Conservation (phyloP, 2,797 vertebrate genomes). For the Chanos chanos region DNA sequence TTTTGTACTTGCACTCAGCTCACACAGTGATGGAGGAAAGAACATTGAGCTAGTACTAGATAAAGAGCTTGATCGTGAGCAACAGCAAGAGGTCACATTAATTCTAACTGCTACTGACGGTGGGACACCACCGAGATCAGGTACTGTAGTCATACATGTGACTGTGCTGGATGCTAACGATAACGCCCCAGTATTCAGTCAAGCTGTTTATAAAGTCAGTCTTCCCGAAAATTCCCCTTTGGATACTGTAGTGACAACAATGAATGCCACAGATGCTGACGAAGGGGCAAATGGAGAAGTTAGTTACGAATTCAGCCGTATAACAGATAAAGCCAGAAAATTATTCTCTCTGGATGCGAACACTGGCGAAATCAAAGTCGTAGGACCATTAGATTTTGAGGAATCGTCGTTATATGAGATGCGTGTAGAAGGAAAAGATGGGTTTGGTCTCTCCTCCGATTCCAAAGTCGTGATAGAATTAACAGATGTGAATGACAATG, state of each 20-base stretch:
- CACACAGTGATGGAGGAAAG: conserved; percentile 11
- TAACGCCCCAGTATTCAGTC: conserved; percentile 60
- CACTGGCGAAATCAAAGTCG: conserved; percentile 56
- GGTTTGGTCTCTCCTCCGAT: conserved; percentile 56
- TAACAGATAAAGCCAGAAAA: conserved; percentile 43
- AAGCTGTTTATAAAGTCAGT: conserved; percentile 53
- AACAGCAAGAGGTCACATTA: conserved; percentile 36
- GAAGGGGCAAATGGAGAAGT: conserved; percentile 67
- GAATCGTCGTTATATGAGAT: conserved; percentile 56
- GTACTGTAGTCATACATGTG: conserved; percentile 53
- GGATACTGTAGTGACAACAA: conserved; percentile 48
- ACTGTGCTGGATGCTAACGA: conserved; percentile 63
- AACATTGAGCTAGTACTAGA: conserved; percentile 48
- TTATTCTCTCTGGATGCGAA: conserved; percentile 52
- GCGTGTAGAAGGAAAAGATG: conserved; percentile 65
- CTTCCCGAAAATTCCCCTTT: conserved; percentile 57
- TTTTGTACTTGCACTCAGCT: conserved; percentile 41
- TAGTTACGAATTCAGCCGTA: conserved; percentile 60
- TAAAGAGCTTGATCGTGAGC: conserved; percentile 56
- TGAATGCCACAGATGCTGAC: conserved; percentile 61
- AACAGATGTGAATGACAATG: conserved; percentile 70
- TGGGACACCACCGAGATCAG: conserved; percentile 56
- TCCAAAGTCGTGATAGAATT: conserved; percentile 57
- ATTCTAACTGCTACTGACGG: conserved; percentile 58
- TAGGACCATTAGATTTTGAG: conserved; percentile 61